Conservation (phyloP, 2,797 vertebrate genomes). For the Delichon dasypus region DNA sequence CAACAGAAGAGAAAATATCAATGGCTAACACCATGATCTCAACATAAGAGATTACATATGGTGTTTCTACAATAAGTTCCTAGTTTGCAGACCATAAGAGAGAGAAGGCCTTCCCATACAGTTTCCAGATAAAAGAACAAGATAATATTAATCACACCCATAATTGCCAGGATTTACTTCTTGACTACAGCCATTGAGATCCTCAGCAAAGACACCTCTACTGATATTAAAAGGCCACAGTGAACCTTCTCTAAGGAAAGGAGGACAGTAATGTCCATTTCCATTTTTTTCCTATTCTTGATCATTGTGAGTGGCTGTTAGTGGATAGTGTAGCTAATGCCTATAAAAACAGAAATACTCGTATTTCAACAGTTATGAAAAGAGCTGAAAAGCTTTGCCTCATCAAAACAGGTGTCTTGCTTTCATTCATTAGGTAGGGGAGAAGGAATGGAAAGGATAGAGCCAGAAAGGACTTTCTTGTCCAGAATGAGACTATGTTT, state of each 20-base stretch:
- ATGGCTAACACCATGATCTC: neutral
- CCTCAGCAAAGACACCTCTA: neutral
- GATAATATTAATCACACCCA: neutral
- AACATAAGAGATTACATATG: neutral
- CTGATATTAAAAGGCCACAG: neutral
- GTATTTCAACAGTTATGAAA: neutral
- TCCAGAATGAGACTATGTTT: neutral
- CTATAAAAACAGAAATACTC: neutral
- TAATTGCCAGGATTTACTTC: neutral
- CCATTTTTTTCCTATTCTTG: neutral
- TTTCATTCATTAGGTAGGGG: neutral
- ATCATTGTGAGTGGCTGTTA: neutral
- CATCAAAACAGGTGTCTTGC: neutral
- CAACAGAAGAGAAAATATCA: neutral
- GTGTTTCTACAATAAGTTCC: neutral
- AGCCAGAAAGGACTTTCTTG: neutral
- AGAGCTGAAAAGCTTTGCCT: neutral
- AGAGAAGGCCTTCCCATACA: neutral
- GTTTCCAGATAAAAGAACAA: neutral
- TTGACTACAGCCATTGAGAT: neutral
- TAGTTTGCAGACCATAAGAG: neutral
- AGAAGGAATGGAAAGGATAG: neutral
- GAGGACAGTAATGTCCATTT: neutral
- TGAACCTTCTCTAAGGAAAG: neutral
- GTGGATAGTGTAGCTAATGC: neutral